These are phyloP conservation scores for Catocala fraxini DNA, from an alignment of 2,888 invertebrate species.

Conservation along the genomic window DNA sequence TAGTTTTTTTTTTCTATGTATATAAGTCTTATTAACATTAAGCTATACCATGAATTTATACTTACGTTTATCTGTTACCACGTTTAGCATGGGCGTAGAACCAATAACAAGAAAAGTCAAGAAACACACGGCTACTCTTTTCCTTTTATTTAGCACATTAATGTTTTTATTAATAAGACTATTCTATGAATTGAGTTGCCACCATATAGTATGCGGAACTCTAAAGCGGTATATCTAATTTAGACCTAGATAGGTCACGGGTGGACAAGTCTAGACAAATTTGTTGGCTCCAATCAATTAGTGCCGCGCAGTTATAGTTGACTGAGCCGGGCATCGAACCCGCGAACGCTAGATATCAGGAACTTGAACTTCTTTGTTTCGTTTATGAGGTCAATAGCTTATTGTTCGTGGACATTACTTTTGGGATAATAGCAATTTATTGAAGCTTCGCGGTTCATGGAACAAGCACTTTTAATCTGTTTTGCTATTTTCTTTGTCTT, in stretches of 20 bases:
- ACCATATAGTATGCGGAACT: conserved; percentile 16
- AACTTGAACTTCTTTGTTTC: conserved; percentile 59
- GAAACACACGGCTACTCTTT: too few species aligned
- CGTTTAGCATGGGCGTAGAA: too few species aligned
- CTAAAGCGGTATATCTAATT: conserved; percentile 47
- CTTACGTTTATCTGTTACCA: too few species aligned
- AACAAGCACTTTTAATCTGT: conserved; percentile 6
- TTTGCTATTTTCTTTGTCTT: too few species aligned
- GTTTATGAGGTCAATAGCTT: conserved; percentile 57
- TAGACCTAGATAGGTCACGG: conserved; percentile 70
- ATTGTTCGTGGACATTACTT: conserved; percentile 39
- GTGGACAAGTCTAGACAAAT: conserved; percentile 68
- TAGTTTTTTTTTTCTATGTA: too few species aligned
- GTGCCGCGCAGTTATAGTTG: conserved; percentile 66
- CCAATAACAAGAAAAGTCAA: too few species aligned
- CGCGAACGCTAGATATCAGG: conserved; percentile 49
- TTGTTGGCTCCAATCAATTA: conserved; percentile 74
- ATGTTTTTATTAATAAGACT: too few species aligned
- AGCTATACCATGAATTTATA: too few species aligned
- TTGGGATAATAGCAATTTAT: conserved; percentile 27
- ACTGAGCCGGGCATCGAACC: conserved; percentile 73
- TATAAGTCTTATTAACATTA: too few species aligned
- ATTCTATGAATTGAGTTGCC: too few species aligned
- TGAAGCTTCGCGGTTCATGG: conserved; percentile 20
- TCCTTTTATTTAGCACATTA: too few species aligned